Percentiles rank a stretch among this genome's conserved stretches.
Conservation (phyloP, 2,113 vertebrate species). For the Probosciger aterrimus region DNA sequence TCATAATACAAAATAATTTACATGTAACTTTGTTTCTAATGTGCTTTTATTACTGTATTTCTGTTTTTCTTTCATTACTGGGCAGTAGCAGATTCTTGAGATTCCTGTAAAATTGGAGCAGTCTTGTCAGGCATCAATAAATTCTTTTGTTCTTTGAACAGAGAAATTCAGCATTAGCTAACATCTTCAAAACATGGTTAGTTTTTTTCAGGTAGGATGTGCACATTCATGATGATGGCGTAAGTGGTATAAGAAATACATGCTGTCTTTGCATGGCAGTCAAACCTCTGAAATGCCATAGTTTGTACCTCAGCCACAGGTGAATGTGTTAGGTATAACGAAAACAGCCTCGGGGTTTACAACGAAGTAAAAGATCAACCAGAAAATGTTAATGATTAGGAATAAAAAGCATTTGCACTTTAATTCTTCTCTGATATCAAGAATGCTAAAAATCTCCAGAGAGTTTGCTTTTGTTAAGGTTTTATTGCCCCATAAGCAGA, state of each 20-base stretch:
- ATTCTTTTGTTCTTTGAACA: background rate
- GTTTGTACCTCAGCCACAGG: background rate
- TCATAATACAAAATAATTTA: background rate
- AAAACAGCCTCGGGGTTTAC: background rate
- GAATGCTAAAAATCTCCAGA: background rate
- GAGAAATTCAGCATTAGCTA: background rate
- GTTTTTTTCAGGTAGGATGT: background rate
- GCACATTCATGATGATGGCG: background rate
- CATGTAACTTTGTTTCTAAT: background rate
- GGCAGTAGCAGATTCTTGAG: background rate
- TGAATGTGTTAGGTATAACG: background rate
- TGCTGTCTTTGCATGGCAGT: background rate
- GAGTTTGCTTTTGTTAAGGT: background rate
- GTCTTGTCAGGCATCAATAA: background rate
- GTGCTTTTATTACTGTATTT: background rate
- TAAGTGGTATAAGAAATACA: background rate
- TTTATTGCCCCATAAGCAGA: background rate
- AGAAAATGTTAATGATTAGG: background rate
- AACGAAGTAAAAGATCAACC: background rate
- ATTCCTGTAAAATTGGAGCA: background rate
- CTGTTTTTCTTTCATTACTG: background rate
- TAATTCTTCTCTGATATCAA: background rate
- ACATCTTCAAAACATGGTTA: background rate
- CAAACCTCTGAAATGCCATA: background rate
- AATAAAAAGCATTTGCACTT: background rate